Conservation (phyloP, 2,888 invertebrate species). For the Aelia acuminata region DNA sequence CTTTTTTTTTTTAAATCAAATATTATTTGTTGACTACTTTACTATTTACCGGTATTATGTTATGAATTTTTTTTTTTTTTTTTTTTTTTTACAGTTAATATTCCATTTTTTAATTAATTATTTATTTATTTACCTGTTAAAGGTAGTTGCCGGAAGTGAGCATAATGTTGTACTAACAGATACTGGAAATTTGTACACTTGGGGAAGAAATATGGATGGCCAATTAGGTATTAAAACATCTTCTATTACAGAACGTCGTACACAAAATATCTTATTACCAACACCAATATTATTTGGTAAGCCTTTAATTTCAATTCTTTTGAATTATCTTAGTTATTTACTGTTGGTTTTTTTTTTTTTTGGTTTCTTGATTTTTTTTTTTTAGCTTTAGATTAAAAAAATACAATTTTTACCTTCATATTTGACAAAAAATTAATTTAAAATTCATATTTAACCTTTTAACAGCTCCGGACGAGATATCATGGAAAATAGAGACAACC, state of each 20-base stretch:
- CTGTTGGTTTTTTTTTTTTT: no score
- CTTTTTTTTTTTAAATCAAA: no score
- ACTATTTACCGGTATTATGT: not conserved
- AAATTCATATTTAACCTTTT: no score
- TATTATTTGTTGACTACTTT: not conserved
- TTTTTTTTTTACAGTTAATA: no score
- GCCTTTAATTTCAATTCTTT: not conserved
- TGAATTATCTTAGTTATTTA: not conserved
- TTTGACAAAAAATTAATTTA: no score
- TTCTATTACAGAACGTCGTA: slow-evolving; percentile 68
- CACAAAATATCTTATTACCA: slow-evolving; percentile 73
- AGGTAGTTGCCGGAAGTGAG: slow-evolving; percentile 80
- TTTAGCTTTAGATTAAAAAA: no score
- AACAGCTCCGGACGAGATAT: no score
- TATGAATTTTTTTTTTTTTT: not conserved
- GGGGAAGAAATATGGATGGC: slow-evolving; percentile 93
- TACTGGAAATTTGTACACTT: slow-evolving; percentile 81
- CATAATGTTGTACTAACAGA: slow-evolving; percentile 84
- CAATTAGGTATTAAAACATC: slow-evolving; percentile 83
- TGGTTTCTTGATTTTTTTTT: no score
- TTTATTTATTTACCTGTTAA: not conserved
- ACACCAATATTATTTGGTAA: slow-evolving; percentile 70
- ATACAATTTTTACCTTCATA: no score
- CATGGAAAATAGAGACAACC: no score
- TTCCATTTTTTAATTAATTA: not conserved